These are phyloP conservation scores for Dromius quadrimaculatus DNA, from an alignment of 2,888 invertebrate species.

Conservation along the genomic window DNA sequence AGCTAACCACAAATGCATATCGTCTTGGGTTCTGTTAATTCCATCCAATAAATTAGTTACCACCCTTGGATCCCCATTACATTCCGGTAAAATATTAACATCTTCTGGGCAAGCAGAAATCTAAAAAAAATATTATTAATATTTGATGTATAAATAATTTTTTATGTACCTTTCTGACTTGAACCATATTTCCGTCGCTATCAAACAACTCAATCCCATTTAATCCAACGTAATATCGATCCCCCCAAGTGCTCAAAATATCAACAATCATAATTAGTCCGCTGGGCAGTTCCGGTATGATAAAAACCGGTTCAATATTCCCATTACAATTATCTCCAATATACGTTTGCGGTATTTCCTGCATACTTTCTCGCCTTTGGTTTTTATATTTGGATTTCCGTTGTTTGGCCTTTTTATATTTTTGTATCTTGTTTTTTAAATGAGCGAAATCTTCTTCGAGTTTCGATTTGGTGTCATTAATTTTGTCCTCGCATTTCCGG, in stretches of 20 bases:
- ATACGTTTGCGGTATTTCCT: constrained; percentile 19
- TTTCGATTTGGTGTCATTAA: neutral
- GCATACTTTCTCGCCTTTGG: constrained; percentile 2
- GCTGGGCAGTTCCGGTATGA: constrained; percentile 81
- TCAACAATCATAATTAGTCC: constrained; percentile 77
- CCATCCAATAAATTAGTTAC: constrained; percentile 78
- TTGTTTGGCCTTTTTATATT: constrained; percentile 36
- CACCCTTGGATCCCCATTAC: constrained; percentile 73
- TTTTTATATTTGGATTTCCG: constrained; percentile 32
- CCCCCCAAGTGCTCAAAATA: constrained; percentile 84
- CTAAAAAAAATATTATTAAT: constrained; percentile 60
- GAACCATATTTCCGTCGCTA: constrained; percentile 71
- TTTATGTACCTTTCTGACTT: constrained; percentile 71
- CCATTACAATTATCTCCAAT: neutral
- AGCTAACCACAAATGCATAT: constrained; percentile 82
- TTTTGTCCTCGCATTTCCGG: too few relatives aligned
- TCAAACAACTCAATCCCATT: constrained; percentile 84
- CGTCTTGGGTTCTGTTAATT: constrained; percentile 80
- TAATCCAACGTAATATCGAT: constrained; percentile 81
- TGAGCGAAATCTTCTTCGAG: constrained; percentile 33
- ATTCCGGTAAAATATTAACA: constrained; percentile 76
- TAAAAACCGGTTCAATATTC: constrained; percentile 65
- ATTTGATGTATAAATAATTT: constrained; percentile 11
- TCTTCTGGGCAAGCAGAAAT: constrained; percentile 71
- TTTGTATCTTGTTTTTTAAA: constrained; percentile 38